Evolutionary conservation across 2,113 vertebrate species (phyloP), one percentile per base, ranked within the genome.

Genomic region (Natator depressus): DNA sequence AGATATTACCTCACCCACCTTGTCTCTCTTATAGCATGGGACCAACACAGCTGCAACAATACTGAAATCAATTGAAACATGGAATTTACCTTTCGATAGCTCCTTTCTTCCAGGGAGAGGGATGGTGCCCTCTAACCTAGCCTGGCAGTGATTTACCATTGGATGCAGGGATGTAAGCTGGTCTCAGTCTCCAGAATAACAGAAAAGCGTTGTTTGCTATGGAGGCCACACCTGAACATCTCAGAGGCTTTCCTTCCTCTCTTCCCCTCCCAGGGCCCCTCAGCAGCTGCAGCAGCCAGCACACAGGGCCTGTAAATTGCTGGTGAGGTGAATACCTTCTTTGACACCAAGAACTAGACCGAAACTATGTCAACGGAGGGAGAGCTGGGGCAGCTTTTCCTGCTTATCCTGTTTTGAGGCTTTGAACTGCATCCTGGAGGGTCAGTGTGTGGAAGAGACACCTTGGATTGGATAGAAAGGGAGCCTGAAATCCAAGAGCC

Each of bases 331-430:
- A 98, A 97, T 96, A 38, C 88, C 75, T 95, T 88, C 97, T 97
- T 97, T 98, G 97, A 97, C 97, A 97, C 94, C 95, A 97, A 78
- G 90, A 97, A 96, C 94, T 88, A 98, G 97, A 97, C 97, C 96
- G 96, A 97, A 97, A 98, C 97, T 98, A 24, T 97, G 95, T 97
- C 94, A 95, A 82, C n/a, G 20, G 53, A 84, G 96, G 95, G 90
- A 95, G 84, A 46, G 96, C 82, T 0, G 1, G 88, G 87, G 80
- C 1, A 1, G 95, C 96, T 98, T 97, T 98, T 98, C 97, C 97
- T 97, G 97, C 97, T 98, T 97, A 97, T 98, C 97, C 96, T 97
- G 96, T 93, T 96, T 54, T 85, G 92, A 98, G 87, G 92, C 96
- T 97, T 95, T 97, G 97, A 98, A 97, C 97, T 96, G 95, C 94